Evolutionary conservation across 1,140 invertebrate genomes (phyloP).

Genomic region (Bombus sylvicola): DNA sequence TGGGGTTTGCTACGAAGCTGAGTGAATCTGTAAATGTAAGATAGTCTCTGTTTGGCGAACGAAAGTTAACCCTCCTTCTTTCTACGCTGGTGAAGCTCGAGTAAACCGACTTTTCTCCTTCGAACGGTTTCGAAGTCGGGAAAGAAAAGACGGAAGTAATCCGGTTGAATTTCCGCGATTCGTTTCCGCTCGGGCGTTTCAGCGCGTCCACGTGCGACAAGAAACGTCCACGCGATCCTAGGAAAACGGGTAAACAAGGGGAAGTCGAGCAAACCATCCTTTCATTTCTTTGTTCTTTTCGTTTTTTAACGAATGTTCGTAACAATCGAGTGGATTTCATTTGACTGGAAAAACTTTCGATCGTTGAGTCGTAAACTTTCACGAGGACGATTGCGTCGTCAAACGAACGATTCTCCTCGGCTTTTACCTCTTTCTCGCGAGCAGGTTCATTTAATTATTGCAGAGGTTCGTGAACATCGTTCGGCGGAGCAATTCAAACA

Average conservation of each 20-base stretch:
- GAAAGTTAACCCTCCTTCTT: constrained; percentile 12
- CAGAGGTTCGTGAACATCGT: background rate
- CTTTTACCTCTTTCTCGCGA: background rate
- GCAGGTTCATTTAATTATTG: constrained; percentile 23
- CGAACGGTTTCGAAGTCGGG: background rate
- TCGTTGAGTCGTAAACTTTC: constrained; percentile 8
- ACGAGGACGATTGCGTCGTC: too few relatives aligned
- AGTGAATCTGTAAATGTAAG: constrained; percentile 46
- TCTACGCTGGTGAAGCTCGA: background rate
- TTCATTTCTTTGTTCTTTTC: too few relatives aligned
- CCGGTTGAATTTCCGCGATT: constrained; percentile 18
- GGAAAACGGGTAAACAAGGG: background rate
- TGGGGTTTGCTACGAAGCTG: background rate
- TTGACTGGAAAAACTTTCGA: background rate
- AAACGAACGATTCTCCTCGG: background rate
- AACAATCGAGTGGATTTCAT: constrained; percentile 19
- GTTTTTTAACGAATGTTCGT: background rate
- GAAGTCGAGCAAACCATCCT: background rate
- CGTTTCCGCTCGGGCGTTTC: background rate
- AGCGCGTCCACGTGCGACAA: background rate
- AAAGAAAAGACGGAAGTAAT: constrained; percentile 23
- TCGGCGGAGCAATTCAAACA: background rate
- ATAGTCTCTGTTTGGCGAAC: constrained; percentile 21
- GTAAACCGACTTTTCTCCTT: constrained; percentile 27
- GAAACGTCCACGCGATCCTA: too few relatives aligned